Percentiles rank a stretch among this genome's conserved stretches.
phyloP scores from a whole-genome alignment of 35 echinoderm and acorn worm species.

The Acanthaster planci region DNA sequence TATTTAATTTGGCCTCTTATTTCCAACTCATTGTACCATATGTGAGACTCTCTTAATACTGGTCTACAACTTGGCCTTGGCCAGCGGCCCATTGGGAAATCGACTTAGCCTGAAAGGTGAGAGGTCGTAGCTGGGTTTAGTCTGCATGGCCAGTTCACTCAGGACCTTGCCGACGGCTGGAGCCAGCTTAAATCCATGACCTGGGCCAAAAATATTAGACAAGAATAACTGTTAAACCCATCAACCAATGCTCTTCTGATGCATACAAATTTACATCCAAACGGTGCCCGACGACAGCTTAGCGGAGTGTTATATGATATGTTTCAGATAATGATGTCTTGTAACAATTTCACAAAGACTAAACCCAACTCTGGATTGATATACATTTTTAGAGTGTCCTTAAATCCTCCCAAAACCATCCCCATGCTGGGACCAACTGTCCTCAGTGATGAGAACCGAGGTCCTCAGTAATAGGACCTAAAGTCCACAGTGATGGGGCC shows the following conservation, averaged over 20 bases:
- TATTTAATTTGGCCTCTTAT: no score
- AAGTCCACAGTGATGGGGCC: no score
- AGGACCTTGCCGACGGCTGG: constrained; percentile 84
- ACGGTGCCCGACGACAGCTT: not conserved
- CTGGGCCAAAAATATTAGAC: constrained; percentile 42
- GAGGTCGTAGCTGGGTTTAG: constrained; percentile 65
- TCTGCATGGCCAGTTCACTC: constrained; percentile 63
- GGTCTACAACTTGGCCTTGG: constrained; percentile 11
- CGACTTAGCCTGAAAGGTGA: constrained; percentile 59
- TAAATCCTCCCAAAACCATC: no score
- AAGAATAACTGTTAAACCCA: not conserved
- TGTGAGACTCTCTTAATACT: not conserved
- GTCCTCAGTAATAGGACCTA: no score
- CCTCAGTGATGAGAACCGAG: no score
- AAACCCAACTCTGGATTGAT: no score
- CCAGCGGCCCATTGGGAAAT: constrained; percentile 51
- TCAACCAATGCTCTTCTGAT: not conserved
- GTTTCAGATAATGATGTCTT: no score
- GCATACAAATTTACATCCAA: not conserved
- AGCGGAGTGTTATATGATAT: not conserved
- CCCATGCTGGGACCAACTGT: no score
- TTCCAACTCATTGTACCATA: no score
- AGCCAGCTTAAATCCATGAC: constrained; percentile 95
- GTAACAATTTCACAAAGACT: no score
- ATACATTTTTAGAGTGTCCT: no score